phyloP scores from a whole-genome alignment of 2,797 vertebrate genomes.

The Sebastes umbrosus region DNA sequence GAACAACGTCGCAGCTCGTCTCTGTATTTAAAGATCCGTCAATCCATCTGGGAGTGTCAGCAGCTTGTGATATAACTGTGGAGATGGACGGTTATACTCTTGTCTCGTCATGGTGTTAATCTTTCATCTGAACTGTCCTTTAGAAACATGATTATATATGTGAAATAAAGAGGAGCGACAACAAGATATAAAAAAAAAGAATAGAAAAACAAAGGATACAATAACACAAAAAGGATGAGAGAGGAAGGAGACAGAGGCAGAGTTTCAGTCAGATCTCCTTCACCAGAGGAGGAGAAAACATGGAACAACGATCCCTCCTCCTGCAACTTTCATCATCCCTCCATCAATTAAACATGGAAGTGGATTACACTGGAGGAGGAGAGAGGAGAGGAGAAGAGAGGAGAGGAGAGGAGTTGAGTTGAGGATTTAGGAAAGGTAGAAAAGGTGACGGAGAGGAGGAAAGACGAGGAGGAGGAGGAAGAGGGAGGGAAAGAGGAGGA shows the following conservation, averaged over 20 bases:
- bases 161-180: not conserved
- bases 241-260: not conserved
- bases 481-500: not conserved
- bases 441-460: not conserved
- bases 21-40: not conserved
- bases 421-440: slow-evolving; percentile 1
- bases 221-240: not conserved
- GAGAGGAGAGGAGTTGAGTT: not conserved
- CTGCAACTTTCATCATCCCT: slow-evolving; percentile 76
- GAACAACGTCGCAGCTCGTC: not conserved
- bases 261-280: slow-evolving; percentile 39
- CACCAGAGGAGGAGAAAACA: slow-evolving; percentile 63
- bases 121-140: not conserved
- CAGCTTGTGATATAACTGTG: not conserved
- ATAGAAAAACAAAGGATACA: not conserved
- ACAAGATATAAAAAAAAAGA: not conserved
- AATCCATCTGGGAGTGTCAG: not conserved
- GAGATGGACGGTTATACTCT: not conserved
- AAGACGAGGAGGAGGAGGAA: slow-evolving; percentile 11
- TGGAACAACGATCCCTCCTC: slow-evolving; percentile 70
- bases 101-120: not conserved
- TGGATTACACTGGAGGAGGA: slow-evolving; percentile 40
- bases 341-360: slow-evolving; percentile 73
- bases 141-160: not conserved
- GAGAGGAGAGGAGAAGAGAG: not conserved